These are phyloP conservation scores for Pseudococcus jackbeardsleyi DNA, from an alignment of 2,888 invertebrate genomes.

Conservation along the genomic window DNA sequence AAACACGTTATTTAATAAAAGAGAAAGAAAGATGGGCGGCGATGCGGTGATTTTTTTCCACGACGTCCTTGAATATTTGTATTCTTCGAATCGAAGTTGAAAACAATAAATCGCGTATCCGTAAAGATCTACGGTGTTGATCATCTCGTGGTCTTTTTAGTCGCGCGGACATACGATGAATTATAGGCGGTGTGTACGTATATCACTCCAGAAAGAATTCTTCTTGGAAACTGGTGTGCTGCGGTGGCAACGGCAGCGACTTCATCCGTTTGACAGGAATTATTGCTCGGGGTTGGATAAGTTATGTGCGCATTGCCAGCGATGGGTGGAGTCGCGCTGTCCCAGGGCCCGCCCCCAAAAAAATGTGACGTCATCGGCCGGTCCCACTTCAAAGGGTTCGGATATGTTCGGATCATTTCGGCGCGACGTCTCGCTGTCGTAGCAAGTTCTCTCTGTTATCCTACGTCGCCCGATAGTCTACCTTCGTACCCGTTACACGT, in stretches of 20 bases:
- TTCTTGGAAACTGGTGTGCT: constrained; percentile 64
- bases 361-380: constrained; percentile 67
- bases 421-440: constrained; percentile 64
- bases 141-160: constrained; percentile 59
- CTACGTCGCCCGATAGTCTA: constrained; percentile 66
- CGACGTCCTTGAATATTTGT: constrained; percentile 59
- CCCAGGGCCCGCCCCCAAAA: constrained; percentile 67
- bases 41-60: constrained; percentile 47
- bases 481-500: constrained; percentile 62
- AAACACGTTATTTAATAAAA: constrained; percentile 14
- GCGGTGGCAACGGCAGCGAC: constrained; percentile 63
- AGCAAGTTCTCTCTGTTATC: constrained; percentile 43
- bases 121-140: constrained; percentile 60
- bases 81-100: constrained; percentile 58
- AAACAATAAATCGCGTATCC: constrained; percentile 62
- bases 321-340: constrained; percentile 64
- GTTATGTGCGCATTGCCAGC: constrained; percentile 66
- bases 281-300: constrained; percentile 66
- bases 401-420: constrained; percentile 59
- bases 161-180: constrained; percentile 62
- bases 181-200: constrained; percentile 62
- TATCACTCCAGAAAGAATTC: constrained; percentile 59
- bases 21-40: constrained; percentile 15
- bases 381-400: constrained; percentile 62
- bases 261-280: constrained; percentile 65